Conservation (phyloP, 2,113 vertebrate genomes). For the Gallinago jamesoni region DNA sequence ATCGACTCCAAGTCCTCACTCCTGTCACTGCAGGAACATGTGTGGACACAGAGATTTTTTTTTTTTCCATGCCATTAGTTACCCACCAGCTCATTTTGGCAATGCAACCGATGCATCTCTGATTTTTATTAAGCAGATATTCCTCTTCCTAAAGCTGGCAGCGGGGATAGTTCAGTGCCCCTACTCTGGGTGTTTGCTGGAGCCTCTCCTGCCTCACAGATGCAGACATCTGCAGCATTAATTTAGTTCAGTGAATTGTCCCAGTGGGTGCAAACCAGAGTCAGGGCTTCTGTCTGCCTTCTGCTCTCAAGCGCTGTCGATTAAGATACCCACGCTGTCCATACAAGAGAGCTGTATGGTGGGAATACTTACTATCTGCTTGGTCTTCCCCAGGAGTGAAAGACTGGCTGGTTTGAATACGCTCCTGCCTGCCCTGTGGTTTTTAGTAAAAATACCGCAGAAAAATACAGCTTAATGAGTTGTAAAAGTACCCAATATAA, state of each 20-base stretch:
- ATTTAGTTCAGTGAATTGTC: not conserved
- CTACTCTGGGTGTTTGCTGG: not conserved
- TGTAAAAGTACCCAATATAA: not conserved
- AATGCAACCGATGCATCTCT: not conserved
- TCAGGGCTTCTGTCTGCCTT: not conserved
- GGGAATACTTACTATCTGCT: fast-evolving
- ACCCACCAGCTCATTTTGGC: not conserved
- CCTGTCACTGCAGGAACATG: not conserved
- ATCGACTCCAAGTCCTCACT: not conserved
- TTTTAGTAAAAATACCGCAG: not conserved
- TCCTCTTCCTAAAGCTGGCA: not conserved
- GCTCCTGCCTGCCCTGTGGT: not conserved
- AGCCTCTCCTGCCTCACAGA: not conserved
- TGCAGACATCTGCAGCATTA: not conserved
- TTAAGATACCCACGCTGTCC: not conserved
- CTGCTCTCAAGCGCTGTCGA: not conserved
- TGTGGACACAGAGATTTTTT: not conserved
- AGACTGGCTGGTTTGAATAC: not conserved
- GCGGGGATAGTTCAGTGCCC: not conserved
- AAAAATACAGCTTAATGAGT: not conserved
- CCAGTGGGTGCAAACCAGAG: not conserved
- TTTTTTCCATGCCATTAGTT: not conserved
- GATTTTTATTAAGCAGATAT: not conserved
- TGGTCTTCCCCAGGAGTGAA: not conserved
- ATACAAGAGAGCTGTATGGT: fast-evolving